Conservation (phyloP, 1,140 invertebrate genomes). For the Drosophila insularis region DNA sequence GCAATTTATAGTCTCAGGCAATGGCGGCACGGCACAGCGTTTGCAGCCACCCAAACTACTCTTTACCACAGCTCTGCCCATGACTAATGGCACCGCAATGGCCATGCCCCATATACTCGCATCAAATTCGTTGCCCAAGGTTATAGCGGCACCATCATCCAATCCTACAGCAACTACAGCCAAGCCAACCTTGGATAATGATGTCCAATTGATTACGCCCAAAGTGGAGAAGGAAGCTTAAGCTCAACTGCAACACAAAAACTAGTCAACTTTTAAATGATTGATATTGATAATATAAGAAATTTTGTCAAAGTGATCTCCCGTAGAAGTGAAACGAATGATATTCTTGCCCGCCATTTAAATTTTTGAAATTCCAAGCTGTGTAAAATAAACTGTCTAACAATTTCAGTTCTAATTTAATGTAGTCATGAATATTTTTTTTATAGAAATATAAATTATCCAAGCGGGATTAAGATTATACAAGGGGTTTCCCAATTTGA, state of each 20-base stretch:
- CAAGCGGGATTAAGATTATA: too few relatives aligned
- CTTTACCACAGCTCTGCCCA: slow-evolving; percentile 67
- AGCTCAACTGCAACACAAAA: slow-evolving; percentile 3
- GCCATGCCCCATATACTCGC: slow-evolving; percentile 69
- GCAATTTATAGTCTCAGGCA: slow-evolving; percentile 53
- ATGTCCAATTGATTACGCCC: slow-evolving; percentile 71
- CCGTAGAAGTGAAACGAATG: slow-evolving; percentile 30
- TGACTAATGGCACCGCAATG: slow-evolving; percentile 56
- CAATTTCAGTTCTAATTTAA: slow-evolving; percentile 13
- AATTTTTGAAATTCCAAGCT: slow-evolving; percentile 13
- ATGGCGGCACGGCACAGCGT: slow-evolving; percentile 42
- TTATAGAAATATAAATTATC: neutral
- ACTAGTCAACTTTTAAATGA: slow-evolving; percentile 18
- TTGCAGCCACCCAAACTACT: slow-evolving; percentile 72
- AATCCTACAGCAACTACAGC: slow-evolving; percentile 13
- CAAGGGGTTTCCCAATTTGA: too few relatives aligned
- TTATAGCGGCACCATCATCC: slow-evolving; percentile 50
- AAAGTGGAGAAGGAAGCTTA: slow-evolving; percentile 69
- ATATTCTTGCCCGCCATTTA: slow-evolving; percentile 28
- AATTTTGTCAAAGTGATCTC: slow-evolving; percentile 55
- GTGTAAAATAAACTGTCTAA: slow-evolving; percentile 28
- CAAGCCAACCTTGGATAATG: slow-evolving; percentile 51
- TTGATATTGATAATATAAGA: slow-evolving; percentile 39
- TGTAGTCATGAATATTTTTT: neutral
- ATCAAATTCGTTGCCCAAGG: slow-evolving; percentile 63